Base-by-base conservation (phyloP, 2,888 invertebrate genomes). In the Dryadula phaetusa region DNA sequence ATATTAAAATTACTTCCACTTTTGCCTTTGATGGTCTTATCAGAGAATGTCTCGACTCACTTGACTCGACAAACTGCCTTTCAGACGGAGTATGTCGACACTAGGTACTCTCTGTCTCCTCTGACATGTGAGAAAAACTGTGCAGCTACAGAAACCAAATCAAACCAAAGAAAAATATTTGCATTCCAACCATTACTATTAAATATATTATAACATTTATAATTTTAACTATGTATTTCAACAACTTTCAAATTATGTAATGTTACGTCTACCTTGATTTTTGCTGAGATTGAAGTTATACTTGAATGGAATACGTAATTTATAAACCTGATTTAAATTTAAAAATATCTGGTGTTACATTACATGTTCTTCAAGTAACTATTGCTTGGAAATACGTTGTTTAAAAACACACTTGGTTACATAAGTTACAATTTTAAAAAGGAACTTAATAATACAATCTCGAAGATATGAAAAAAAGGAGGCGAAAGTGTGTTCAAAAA, bases 211-310 rank as follows among this genome's bases (percentile, higher is more conserved):
- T n/a, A n/a, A n/a, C n/a, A n/a, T n/a, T n/a, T n/a, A n/a, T n/a
- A n/a, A 61, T 16, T 7, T 18, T n/a, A 14, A 7, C 28, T 60
- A 42, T 40, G 25, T 6, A 60, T 44, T 10, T 10, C 0, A 60
- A 32, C 44, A 44, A 60, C 47, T 46, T 47, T 47, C 61, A 47
- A 47, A 47, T 47, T 62, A 47, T 34, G 32, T 47, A 47, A 61
- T 7, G 18, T 6, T 34, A 7, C 14, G 14, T 6, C 37, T 3
- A 16, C 18, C 16, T 28, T 40, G 42, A 44, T 16, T 42, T 40
- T 58, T 28, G 28, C 18, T 25, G 28, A 22, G 16, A 16, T 16
- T 40, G 16, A 4, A 18, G 28, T 28, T 28, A 44, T 28, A 25
- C 44, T 18, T 60, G 44, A 60, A 28, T 16, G 40, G 60, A 60